phyloP scores from a whole-genome alignment of 2,113 vertebrate species.

The Galbula dea region DNA sequence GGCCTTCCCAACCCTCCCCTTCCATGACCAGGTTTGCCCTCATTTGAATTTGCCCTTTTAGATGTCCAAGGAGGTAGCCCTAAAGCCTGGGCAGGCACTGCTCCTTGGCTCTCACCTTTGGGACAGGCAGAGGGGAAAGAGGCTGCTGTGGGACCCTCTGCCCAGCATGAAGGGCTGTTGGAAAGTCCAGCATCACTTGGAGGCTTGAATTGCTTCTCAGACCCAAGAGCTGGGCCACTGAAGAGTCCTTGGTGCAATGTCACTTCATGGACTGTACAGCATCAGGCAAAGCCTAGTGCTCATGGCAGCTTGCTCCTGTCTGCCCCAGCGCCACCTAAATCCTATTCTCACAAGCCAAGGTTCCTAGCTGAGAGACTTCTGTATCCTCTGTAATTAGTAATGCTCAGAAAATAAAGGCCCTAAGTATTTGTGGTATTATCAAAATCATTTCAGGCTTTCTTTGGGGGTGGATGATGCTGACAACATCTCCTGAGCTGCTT shows the following conservation, averaged over 20 bases:
- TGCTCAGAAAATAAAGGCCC: not conserved
- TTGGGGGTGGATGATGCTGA: not conserved
- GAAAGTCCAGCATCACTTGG: not conserved
- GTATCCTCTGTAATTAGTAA: not conserved
- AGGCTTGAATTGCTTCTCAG: not conserved
- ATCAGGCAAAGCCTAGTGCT: rapidly evolving
- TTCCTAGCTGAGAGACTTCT: not conserved
- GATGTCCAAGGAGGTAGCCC: not conserved
- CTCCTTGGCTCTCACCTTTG: rapidly evolving
- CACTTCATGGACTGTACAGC: rapidly evolving
- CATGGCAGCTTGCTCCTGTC: not conserved
- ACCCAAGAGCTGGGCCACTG: not conserved
- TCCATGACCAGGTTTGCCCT: not conserved
- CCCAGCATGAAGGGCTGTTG: not conserved
- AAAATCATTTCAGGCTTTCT: not conserved
- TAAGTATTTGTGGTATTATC: not conserved
- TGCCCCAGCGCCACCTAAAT: too few species aligned
- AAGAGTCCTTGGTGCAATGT: not conserved
- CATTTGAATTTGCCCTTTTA: not conserved
- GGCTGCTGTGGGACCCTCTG: not conserved
- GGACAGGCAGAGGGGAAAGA: not conserved
- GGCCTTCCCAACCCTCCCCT: not conserved
- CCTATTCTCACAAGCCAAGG: not conserved
- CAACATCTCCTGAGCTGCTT: constrained; percentile 47
- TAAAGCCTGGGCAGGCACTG: not conserved